These are phyloP conservation scores for Hypsopygia costalis DNA, from an alignment of 2,888 invertebrate species.

Conservation along the genomic window DNA sequence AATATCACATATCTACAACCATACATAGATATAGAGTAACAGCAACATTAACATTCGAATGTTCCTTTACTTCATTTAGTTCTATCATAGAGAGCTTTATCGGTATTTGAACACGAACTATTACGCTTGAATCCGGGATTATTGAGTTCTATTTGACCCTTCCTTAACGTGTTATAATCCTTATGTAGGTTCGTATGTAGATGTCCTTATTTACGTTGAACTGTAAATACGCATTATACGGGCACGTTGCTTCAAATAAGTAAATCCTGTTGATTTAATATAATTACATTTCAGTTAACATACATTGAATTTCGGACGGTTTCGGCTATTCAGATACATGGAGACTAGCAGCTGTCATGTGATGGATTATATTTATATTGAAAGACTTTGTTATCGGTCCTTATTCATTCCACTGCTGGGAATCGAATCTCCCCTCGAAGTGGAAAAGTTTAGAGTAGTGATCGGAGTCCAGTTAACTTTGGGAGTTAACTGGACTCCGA, in stretches of 20 bases:
- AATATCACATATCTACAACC: no score
- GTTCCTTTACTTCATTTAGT: constrained; percentile 45
- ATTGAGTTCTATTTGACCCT: constrained; percentile 50
- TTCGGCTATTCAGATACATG: neutral
- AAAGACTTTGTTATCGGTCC: no score
- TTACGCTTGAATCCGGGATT: constrained; percentile 55
- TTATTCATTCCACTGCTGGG: no score
- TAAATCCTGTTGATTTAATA: neutral
- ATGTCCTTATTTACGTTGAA: constrained; percentile 44
- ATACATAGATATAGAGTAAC: neutral
- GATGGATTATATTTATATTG: neutral
- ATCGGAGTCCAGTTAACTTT: no score
- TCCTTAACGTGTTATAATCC: constrained; percentile 50
- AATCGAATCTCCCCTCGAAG: no score
- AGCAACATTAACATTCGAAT: constrained; percentile 43
- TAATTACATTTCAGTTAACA: neutral
- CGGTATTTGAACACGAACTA: constrained; percentile 60
- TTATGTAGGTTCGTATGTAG: constrained; percentile 25
- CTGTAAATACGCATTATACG: constrained; percentile 29
- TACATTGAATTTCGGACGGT: neutral
- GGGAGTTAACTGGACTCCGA: no score
- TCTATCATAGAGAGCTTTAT: constrained; percentile 53
- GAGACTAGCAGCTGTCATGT: neutral
- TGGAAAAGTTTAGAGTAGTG: no score
- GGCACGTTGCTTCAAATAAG: constrained; percentile 15